A percentile compares a stretch with the other conserved stretches of the same genome.
Conservation (phyloP, 2,113 vertebrate species). For the Carollia perspicillata region DNA sequence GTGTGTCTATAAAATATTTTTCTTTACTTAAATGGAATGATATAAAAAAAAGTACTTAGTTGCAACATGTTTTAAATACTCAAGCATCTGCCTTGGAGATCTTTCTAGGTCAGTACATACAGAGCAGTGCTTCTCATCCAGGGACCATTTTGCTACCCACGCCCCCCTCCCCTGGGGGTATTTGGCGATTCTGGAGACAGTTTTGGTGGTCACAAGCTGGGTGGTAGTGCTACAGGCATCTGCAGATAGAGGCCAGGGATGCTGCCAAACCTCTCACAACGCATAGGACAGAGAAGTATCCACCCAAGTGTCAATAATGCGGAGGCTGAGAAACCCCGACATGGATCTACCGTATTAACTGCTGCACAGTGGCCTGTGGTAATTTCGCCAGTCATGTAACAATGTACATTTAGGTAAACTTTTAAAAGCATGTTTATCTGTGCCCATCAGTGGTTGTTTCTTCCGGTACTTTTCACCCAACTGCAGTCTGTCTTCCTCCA, state of each 20-base stretch:
- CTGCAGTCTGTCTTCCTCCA: background rate
- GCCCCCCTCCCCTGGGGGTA: background rate
- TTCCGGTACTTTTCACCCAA: background rate
- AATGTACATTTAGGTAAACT: background rate
- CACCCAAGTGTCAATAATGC: background rate
- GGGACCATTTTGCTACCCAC: background rate
- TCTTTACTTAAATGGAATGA: background rate
- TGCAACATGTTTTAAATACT: background rate
- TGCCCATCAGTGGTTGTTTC: background rate
- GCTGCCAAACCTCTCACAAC: background rate
- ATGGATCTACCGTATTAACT: background rate
- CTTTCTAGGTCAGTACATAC: background rate
- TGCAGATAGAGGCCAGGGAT: background rate
- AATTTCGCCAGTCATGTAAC: background rate
- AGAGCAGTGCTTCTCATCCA: background rate
- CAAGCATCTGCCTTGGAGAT: background rate
- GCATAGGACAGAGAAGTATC: background rate
- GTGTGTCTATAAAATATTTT: background rate
- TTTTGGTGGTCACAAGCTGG: background rate
- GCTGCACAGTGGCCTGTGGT: background rate
- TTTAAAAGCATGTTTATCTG: background rate
- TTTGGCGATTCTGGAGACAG: background rate
- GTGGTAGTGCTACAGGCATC: background rate
- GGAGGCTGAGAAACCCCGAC: background rate
- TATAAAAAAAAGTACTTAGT: background rate